A percentile compares a stretch with the other conserved stretches of the same genome.
Evolutionary conservation across 2,797 vertebrate genomes (phyloP).

Genomic region (Nyctalus aviator): DNA sequence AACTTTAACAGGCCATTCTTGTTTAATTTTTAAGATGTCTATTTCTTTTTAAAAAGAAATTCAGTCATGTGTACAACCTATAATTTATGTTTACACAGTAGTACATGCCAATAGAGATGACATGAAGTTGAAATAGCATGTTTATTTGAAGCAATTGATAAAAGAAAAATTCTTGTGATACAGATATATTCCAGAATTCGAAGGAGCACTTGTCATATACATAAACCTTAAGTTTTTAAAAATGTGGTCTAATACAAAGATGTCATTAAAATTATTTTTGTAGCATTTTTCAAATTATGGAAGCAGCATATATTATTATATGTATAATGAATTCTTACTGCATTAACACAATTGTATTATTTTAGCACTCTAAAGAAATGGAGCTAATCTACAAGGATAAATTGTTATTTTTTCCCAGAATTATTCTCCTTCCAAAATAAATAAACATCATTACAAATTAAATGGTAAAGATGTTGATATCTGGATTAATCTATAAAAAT

Average conservation of each 20-base stretch:
- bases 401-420: not conserved
- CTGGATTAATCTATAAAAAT: not conserved
- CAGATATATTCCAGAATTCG: conserved; percentile 1
- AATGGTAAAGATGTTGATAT: not conserved
- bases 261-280: conserved; percentile 19
- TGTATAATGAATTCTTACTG: not conserved
- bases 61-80: not conserved
- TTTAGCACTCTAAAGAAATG: not conserved
- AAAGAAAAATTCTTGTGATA: not conserved
- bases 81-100: not conserved
- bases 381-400: not conserved
- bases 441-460: conserved; percentile 17
- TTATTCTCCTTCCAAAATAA: not conserved
- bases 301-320: not conserved
- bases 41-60: not conserved
- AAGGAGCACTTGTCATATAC: not conserved
- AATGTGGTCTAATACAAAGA: not conserved
- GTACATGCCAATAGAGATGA: not conserved
- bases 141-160: not conserved
- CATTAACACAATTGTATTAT: not conserved
- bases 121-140: not conserved
- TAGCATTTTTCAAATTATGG: conserved; percentile 8
- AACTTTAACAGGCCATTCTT: not conserved
- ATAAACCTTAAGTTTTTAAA: not conserved
- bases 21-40: conserved; percentile 20